These are phyloP conservation scores for Heliconius charithonia DNA, from an alignment of 2,888 invertebrate genomes.

Conservation along the genomic window DNA sequence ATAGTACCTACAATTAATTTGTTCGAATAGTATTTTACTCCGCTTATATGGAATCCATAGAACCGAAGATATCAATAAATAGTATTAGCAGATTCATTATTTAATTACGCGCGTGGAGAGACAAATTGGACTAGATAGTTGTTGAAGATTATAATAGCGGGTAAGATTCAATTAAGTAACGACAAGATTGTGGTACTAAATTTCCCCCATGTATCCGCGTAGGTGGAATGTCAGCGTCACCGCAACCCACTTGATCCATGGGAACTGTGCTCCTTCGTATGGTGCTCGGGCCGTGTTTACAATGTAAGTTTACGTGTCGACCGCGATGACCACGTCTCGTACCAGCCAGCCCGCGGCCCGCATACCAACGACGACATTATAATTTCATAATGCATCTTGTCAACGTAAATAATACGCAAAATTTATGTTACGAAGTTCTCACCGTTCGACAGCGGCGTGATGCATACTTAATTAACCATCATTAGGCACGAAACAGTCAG, in stretches of 20 bases:
- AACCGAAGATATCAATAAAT: conserved; percentile 38
- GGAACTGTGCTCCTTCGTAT: conserved; percentile 47
- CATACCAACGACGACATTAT: conserved; percentile 79
- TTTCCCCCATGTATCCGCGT: conserved; percentile 43
- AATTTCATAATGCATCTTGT: conserved; percentile 82
- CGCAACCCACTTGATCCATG: conserved; percentile 49
- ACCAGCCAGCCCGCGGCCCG: conserved; percentile 59
- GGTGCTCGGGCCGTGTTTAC: conserved; percentile 49
- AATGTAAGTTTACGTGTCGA: conserved; percentile 58
- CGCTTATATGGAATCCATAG: conserved; percentile 42
- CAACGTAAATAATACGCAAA: conserved; percentile 83
- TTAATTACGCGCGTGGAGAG: conserved; percentile 32
- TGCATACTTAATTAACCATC: conserved; percentile 76
- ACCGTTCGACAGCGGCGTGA: conserved; percentile 71
- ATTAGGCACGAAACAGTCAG: conserved; percentile 62
- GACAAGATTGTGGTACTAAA: conserved; percentile 43
- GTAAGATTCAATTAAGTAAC: conserved; percentile 42
- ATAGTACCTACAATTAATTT: conserved; percentile 46
- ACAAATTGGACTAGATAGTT: conserved; percentile 28
- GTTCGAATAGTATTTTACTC: conserved; percentile 42
- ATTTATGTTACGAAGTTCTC: conserved; percentile 84
- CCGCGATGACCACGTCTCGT: conserved; percentile 66
- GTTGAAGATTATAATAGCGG: conserved; percentile 35
- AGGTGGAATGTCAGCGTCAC: conserved; percentile 43
- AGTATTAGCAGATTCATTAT: conserved; percentile 36